Evolutionary conservation across 2,113 vertebrate genomes (phyloP), one percentile per base, ranked within the genome.

Genomic region (Camelus dromedarius): DNA sequence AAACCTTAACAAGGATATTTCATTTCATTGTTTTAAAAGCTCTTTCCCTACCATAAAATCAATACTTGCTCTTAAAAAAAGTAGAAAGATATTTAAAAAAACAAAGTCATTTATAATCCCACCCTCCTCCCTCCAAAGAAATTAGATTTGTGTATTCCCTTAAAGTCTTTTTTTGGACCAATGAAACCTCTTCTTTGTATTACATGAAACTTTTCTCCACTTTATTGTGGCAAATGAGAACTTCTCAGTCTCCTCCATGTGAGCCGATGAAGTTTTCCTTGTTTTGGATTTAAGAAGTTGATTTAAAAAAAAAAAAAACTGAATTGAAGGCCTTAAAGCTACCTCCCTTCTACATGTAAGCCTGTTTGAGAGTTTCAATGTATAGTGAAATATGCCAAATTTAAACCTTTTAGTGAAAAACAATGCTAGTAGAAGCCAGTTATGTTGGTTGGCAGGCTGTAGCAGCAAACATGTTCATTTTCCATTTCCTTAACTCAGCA

Each of bases 321-420:
- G 35, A 56, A 82, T 10, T 88, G 13, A 72, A 96, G 77, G 28
- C 18, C 22, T 89, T 95, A 89, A 83, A 75, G 42, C 30, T 72
- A 73, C 38, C 38, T 72, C 14, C 20, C 19, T 66, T 81, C 82
- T 69, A 89, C 58, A 72, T 0, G 3, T 15, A 90, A 67, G 8
- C 28, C 3, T 93, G 60, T 70, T 95, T 77, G 35, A 66, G 62
- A 67, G 54, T 80, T 95, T 90, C 56, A 80, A 15, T 38, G 8
- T n/a, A 54, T 15, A 67, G 8, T 67, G 54, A 93, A 95, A 79
- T 54, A 75, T 4, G 30, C 16, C 35, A 93, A 66, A 62, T 66
- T 94, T 62, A 93, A 93, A 93, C 67, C 16, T 12, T 75, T 75
- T 3, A 60, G 67, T 38, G 52, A 85, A 92, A 93, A 97, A 75